phyloP scores from a whole-genome alignment of 2,888 invertebrate genomes.

The Bellardia bayeri region DNA sequence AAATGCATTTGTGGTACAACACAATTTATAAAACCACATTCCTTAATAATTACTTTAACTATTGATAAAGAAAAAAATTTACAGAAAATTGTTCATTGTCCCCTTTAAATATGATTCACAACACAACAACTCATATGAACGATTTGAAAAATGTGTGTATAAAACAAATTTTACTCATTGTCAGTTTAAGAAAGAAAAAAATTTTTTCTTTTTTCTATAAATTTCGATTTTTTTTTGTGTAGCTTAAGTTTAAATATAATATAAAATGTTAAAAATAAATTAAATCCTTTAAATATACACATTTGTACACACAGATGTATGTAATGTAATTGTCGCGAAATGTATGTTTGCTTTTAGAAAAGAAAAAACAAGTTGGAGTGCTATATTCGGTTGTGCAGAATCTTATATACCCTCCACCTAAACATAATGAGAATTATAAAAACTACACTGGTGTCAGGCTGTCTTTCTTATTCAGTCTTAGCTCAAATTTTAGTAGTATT shows the following conservation, averaged over 20 bases:
- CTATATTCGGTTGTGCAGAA: too few relatives aligned
- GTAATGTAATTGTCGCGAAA: background rate
- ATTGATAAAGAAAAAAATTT: background rate
- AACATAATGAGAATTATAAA: too few relatives aligned
- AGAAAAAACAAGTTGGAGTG: background rate
- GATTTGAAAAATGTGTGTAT: background rate
- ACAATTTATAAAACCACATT: background rate
- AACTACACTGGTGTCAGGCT: too few relatives aligned
- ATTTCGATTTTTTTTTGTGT: background rate
- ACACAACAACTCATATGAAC: background rate
- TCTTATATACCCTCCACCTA: too few relatives aligned
- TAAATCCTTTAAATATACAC: slow-evolving; percentile 12
- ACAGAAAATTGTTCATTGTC: background rate
- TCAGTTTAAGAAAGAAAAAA: background rate
- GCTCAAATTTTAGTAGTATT: too few relatives aligned
- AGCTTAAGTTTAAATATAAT: slow-evolving; percentile 5
- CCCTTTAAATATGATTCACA: background rate
- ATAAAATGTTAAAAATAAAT: background rate
- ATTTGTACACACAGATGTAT: background rate
- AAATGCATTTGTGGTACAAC: background rate
- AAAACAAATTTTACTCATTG: background rate
- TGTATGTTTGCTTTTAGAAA: background rate
- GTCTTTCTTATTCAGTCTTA: too few relatives aligned
- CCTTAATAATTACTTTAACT: background rate
- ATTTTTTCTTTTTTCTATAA: background rate